phyloP scores from a whole-genome alignment of 1,140 invertebrate genomes.

The Drosophila gunungcola region DNA sequence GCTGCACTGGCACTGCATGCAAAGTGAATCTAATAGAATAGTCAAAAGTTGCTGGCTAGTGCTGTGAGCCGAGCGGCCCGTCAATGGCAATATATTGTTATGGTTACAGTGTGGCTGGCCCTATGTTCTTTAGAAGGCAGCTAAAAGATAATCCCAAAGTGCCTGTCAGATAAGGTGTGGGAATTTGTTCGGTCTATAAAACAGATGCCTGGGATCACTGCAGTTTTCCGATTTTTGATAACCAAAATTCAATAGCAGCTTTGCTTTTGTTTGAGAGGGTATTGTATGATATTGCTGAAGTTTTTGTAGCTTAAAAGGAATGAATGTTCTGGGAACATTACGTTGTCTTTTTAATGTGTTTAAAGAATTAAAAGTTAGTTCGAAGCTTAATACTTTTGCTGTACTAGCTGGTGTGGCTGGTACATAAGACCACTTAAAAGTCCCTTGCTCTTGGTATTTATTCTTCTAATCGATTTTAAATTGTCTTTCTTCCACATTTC shows the following conservation, averaged over 20 bases:
- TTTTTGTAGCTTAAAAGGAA: too few relatives aligned
- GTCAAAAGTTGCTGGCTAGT: conserved; percentile 42
- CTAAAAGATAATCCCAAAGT: conserved; percentile 39
- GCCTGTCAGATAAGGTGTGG: conserved; percentile 28
- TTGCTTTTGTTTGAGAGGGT: not conserved
- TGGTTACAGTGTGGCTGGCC: conserved; percentile 8
- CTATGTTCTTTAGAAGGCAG: conserved; percentile 3
- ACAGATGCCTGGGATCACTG: conserved; percentile 2
- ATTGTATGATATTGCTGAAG: too few relatives aligned
- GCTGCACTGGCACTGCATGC: conserved; percentile 39
- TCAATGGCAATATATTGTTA: conserved; percentile 67
- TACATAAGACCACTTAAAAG: not conserved
- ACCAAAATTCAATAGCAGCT: not conserved
- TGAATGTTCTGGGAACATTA: too few relatives aligned
- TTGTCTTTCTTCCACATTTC: conserved; percentile 5
- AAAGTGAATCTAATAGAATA: conserved; percentile 63
- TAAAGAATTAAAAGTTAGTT: too few relatives aligned
- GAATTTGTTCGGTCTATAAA: conserved; percentile 25
- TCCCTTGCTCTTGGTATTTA: not conserved
- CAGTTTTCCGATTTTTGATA: not conserved
- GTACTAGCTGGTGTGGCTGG: too few relatives aligned
- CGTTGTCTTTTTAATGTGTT: too few relatives aligned
- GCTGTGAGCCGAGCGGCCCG: conserved; percentile 28
- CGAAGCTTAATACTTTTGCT: too few relatives aligned
- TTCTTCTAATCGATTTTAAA: not conserved